These are phyloP conservation scores for Tapera naevia DNA, from an alignment of 2,797 vertebrate genomes.

Conservation along the genomic window DNA sequence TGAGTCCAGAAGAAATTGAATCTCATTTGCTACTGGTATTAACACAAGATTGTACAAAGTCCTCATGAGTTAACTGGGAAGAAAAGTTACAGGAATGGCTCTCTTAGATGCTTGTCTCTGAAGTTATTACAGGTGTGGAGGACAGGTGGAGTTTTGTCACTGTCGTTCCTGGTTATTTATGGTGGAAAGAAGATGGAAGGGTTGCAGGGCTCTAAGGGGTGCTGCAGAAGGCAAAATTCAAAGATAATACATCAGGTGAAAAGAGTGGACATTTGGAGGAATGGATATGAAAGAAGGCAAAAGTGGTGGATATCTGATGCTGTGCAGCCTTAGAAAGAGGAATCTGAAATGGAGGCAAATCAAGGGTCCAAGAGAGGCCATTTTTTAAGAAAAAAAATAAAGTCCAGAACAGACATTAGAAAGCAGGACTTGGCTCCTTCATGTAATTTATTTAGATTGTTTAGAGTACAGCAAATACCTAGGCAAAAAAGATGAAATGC, in stretches of 20 bases:
- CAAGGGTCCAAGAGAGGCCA: not conserved
- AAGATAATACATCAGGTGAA: not conserved
- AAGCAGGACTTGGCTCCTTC: not conserved
- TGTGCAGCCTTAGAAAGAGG: not conserved
- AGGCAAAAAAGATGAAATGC: not conserved
- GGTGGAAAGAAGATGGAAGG: not conserved
- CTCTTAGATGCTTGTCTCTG: not conserved
- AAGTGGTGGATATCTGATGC: not conserved
- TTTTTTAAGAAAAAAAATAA: not conserved
- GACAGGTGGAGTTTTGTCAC: not conserved
- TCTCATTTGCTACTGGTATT: not conserved
- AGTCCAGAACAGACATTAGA: not conserved
- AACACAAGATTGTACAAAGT: not conserved
- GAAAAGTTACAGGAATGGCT: not conserved
- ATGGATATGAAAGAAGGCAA: not conserved
- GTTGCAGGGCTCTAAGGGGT: not conserved
- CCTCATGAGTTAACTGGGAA: not conserved
- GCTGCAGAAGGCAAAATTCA: not conserved
- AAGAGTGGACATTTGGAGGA: not conserved
- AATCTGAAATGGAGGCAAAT: not conserved
- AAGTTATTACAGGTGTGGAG: not conserved
- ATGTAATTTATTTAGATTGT: not conserved
- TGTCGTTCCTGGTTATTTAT: not conserved
- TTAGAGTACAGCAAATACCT: not conserved
- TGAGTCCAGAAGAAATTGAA: not conserved